Evolutionary conservation across 1,140 invertebrate species (phyloP).

Genomic region (Halesus radiatus): DNA sequence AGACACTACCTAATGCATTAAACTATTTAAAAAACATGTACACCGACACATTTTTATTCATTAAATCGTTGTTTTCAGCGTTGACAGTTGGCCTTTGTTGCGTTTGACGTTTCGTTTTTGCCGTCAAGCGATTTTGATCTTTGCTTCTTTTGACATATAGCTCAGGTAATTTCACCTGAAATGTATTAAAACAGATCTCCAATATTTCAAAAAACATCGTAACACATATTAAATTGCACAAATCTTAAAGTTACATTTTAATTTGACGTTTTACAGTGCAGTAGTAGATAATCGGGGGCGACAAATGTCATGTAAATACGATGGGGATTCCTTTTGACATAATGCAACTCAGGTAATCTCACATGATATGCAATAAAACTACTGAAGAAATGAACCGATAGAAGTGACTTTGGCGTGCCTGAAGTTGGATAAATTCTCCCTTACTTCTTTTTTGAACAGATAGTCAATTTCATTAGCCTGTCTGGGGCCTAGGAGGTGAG

Average conservation of each 20-base stretch:
- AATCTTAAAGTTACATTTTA: neutral
- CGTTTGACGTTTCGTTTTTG: neutral
- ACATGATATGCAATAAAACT: too few species aligned
- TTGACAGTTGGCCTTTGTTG: constrained; percentile 43
- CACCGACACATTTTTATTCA: constrained; percentile 17
- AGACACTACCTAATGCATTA: neutral
- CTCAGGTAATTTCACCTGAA: neutral
- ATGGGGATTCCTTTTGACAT: too few species aligned
- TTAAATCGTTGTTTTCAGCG: neutral
- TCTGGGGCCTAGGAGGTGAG: too few species aligned
- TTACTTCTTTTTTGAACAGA: too few species aligned
- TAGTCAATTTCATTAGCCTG: too few species aligned
- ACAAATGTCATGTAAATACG: too few species aligned
- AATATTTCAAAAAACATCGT: neutral
- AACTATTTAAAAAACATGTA: neutral
- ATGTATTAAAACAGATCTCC: neutral
- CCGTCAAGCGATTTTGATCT: neutral
- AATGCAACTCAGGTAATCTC: too few species aligned
- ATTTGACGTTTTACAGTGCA: neutral
- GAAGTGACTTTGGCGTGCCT: too few species aligned
- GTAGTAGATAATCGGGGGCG: too few species aligned
- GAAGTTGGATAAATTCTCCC: too few species aligned
- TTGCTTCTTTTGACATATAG: neutral
- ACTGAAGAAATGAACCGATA: too few species aligned
- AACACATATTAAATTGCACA: neutral